phyloP scores from a whole-genome alignment of 2,888 invertebrate genomes.

The Drosophila koepferae region DNA sequence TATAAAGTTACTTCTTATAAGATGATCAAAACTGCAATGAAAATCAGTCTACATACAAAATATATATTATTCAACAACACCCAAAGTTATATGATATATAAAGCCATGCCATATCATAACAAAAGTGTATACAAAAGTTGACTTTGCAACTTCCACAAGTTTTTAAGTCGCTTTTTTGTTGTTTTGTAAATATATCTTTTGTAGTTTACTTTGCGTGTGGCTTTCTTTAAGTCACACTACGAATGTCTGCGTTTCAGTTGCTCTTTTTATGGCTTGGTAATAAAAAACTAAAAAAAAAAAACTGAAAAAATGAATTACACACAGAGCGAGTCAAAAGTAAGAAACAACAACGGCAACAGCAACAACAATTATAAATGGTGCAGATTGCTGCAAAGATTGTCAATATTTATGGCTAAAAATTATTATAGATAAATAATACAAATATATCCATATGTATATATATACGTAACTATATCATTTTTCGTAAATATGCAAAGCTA shows the following conservation, averaged over 20 bases:
- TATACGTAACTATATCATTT: slow-evolving; percentile 31
- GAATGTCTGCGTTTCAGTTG: slow-evolving; percentile 52
- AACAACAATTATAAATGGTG: slow-evolving; percentile 62
- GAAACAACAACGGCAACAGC: slow-evolving; percentile 10
- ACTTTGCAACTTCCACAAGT: neutral
- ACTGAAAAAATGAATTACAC: slow-evolving; percentile 26
- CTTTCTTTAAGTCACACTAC: slow-evolving; percentile 48
- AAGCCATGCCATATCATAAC: neutral
- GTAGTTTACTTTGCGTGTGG: slow-evolving; percentile 54
- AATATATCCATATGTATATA: slow-evolving; percentile 14
- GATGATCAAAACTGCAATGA: neutral
- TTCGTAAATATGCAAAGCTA: slow-evolving; percentile 14
- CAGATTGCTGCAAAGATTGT: slow-evolving; percentile 66
- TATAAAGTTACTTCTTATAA: neutral
- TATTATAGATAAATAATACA: slow-evolving; percentile 51
- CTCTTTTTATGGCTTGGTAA: slow-evolving; percentile 73
- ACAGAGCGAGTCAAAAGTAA: slow-evolving; percentile 49
- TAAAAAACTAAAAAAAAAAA: slow-evolving; percentile 23
- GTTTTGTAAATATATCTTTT: slow-evolving; percentile 6
- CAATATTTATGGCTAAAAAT: slow-evolving; percentile 73
- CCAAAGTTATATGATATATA: neutral
- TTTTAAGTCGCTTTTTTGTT: neutral
- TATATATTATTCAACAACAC: neutral
- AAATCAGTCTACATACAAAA: neutral
- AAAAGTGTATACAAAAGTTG: slow-evolving; percentile 6